Evolutionary conservation across 1,140 invertebrate genomes (phyloP), one percentile per base, ranked within the genome.

Genomic region (Psilanteris sp.): DNA sequence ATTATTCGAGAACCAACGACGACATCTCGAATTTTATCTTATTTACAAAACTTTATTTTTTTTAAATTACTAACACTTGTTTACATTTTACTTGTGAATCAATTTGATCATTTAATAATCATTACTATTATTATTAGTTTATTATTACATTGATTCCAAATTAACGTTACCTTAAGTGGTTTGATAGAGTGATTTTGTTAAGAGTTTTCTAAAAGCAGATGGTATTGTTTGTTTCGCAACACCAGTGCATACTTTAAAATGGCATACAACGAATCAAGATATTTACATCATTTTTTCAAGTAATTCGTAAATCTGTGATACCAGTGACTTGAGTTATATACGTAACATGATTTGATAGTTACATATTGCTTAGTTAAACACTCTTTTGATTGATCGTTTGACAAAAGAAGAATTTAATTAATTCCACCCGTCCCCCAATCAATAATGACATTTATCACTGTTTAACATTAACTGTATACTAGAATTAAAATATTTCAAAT

Each of bases 281-380:
- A 71, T 71, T 71, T 71, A 71, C 67, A 71, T 54, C 4, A 31
- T 31, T 61, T 57, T 68, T 27, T 22, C 6, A 22, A 37, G 48
- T 20, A 31, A 22, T 31, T 36, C 31, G 39, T 37, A 54, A 8
- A 44, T n/a, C n/a, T n/a, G n/a, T n/a, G 43, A 43, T 22, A 18
- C 5, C 7, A 16, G 14, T 36, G 14, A 8, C n/a, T 36, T 8
- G 7, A 36, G 16, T 32, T 9, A 32, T 32, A 14, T 32, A 32
- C 14, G 4, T 32, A 13, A 14, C 11, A 7, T 4, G 10, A 1
- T 13, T 13, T 6, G 5, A 32, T 32, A 32, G 8, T 32, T 13
- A 7, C 24, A 3, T 14, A n/a, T n/a, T n/a, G n/a, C n/a, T n/a
- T n/a, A n/a, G n/a, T n/a, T n/a, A n/a, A n/a, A n/a, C n/a, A n/a